Percentiles rank a stretch among this genome's conserved stretches.
phyloP scores from a whole-genome alignment of 2,888 invertebrate species.

The Slavum lentiscoides region DNA sequence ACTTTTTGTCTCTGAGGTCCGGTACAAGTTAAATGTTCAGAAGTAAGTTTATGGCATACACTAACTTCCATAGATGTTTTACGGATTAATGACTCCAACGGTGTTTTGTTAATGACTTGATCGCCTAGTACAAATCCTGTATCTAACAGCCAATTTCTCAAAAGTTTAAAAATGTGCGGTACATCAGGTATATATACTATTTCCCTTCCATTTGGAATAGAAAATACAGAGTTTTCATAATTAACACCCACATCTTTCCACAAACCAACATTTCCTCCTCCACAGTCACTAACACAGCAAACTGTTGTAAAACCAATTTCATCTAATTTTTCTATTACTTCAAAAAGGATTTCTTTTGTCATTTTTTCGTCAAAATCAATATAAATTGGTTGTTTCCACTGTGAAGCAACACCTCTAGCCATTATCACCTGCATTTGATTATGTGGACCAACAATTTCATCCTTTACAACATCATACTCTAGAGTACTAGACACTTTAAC shows the following conservation, averaged over 20 bases:
- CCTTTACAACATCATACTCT: conserved; percentile 26
- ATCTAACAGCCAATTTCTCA: background rate
- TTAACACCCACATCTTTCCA: background rate
- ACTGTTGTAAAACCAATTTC: background rate
- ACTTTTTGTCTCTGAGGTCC: conserved; percentile 37
- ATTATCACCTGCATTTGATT: conserved; percentile 39
- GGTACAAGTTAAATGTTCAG: conserved; percentile 18
- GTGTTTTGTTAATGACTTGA: background rate
- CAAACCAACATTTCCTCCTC: background rate
- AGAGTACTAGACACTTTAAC: conserved; percentile 30
- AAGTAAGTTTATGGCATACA: conserved; percentile 19
- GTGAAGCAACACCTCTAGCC: conserved; percentile 16
- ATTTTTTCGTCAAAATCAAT: conserved; percentile 39
- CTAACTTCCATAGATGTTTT: conserved; percentile 29
- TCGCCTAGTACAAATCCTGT: background rate
- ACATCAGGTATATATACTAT: background rate
- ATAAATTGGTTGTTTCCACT: conserved; percentile 42
- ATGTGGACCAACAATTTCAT: conserved; percentile 21
- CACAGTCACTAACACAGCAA: conserved; percentile 18
- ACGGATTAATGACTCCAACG: background rate
- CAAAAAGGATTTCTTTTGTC: too few relatives aligned
- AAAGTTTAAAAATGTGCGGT: background rate
- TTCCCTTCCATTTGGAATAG: background rate
- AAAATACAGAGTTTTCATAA: conserved; percentile 8
- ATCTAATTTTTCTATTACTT: conserved; percentile 17